Base-by-base conservation (phyloP, 2,113 vertebrate species). In the Chaetodon trifascialis region DNA sequence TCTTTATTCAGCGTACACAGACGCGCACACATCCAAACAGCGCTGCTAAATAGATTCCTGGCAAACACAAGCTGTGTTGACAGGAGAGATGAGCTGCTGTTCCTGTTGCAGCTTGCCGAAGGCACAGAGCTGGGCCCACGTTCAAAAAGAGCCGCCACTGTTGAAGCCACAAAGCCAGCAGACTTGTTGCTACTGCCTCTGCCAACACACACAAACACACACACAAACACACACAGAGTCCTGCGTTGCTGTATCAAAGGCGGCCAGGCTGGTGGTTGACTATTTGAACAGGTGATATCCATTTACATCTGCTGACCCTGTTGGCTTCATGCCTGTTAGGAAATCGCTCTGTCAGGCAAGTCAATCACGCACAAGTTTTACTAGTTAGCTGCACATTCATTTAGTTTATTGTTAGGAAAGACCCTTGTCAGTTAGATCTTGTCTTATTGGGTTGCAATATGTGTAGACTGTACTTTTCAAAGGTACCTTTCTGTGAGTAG, bases 271-370 rank as follows among this genome's bases (percentile, higher is more conserved):
- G 85, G 86, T 83, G 86, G 86, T 86, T 75, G 60, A 78, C 82
- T 95, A 93, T 96, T 96, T 95, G 94, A 95, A 95, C 95, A 96
- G 95, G 95, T 96, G 95, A 95, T 94, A 95, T 81, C 93, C 90
- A 93, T 94, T 95, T 85, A 92, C 87, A 91, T 91, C 75, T 85
- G 88, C 89, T 85, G 88, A 93, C 89, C 79, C 63, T 76, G 14
- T 90, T 94, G 92, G 87, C 92, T 85, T 91, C 64, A 36, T 89
- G 86, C 81, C 88, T 84, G 51, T 80, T 66, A 89, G 86, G 86
- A 92, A 90, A 75, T 86, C 66, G 14, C 79, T 44, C 75, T 63
- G 82, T 86, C 80, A 77, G 86, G 68, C 67, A 64, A 81, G 82
- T 91, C 76, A 82, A 76, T 90, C 87, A 79, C 46, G n/a, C 85